Evolutionary conservation across 2,797 vertebrate genomes (phyloP), one percentile per base, ranked within the genome.

Genomic region (Cetoscarus ocellatus): DNA sequence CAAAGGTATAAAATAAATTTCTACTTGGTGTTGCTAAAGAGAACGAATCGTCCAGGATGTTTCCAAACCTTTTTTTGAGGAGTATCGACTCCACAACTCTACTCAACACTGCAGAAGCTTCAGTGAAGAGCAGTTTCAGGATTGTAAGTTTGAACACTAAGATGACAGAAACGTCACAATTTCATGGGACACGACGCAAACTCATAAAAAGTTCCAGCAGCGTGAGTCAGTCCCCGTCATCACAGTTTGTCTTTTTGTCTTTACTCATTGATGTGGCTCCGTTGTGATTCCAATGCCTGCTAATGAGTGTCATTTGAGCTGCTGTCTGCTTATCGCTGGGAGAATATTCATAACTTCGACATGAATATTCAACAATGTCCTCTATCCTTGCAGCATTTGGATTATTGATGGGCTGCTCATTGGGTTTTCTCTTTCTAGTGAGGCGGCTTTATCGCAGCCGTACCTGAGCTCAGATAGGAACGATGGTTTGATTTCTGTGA

Each of bases 281-380:
- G 59, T 40, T 67, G 56, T 51, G 57, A 72, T 79, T 81, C 60
- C 1, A 39, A 52, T 60, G 39, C 67, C 80, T 67, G 54, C 59
- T 82, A 77, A 87, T 79, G 74, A 80, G 56, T 59, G 7, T 63
- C 68, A 71, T 68, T 77, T 35, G 60, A 67, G 67, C 67, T 12
- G 53, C 70, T 75, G 62, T 63, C 84, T 80, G 69, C 77, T 85
- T 77, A 82, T 79, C 60, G 17, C 67, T 85, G 36, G 12, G 65
- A 67, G 77, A 83, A 85, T 81, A 84, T 83, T 84, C 77, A 88
- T 83, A 67, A 79, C 10, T 7, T 5, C 0, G 0, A 3, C 70
- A 86, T 88, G 68, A 81, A 90, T 86, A 89, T 86, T 86, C 69
- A 86, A 39, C 61, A 7, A 10, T 10, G 36, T 54, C 67, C 64